These are phyloP conservation scores for rat (Rattus norvegicus) DNA, from an alignment of 2,113 vertebrate genomes.

Conservation along the genomic window GRCr8 NC_086026.1:19636001-19636500, in stretches of 20 bases:
- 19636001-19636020: neutral
- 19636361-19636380: conserved; percentile 69
- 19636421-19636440: neutral
- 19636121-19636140: conserved; percentile 85
- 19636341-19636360: conserved; percentile 53
- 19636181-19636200: conserved; percentile 81
- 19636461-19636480: neutral
- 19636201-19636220: conserved; percentile 84
- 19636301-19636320: neutral
- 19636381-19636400: conserved; percentile 86
- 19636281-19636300: conserved; percentile 87
- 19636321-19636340: conserved; percentile 66
- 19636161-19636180: conserved; percentile 85
- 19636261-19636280: conserved; percentile 92
- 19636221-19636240: conserved; percentile 85
- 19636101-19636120: rapidly evolving
- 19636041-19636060: neutral
- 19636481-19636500: neutral
- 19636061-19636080: no score
- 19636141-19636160: conserved; percentile 31
- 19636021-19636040: neutral
- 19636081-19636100: no score
- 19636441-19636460: neutral
- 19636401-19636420: conserved; percentile 79
- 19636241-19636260: conserved; percentile 88